A percentile compares a stretch with the other conserved stretches of the same genome.
Evolutionary conservation across 2,888 invertebrate species (phyloP).

Genomic region (Pachycephus smyrnensis): DNA sequence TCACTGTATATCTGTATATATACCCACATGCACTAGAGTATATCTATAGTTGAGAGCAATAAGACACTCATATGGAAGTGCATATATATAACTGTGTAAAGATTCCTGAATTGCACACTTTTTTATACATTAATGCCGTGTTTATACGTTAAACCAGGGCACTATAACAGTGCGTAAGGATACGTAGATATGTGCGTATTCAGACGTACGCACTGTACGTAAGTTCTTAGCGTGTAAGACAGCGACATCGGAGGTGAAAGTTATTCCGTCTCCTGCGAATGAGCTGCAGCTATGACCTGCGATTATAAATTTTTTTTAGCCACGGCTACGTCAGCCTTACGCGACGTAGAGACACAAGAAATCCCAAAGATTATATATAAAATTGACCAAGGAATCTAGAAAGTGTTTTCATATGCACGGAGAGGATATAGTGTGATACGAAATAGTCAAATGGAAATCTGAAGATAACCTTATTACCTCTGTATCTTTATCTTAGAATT

Average conservation of each 20-base stretch:
- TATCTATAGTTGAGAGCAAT: neutral
- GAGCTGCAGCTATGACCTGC: conserved; percentile 36
- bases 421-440: neutral
- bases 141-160: neutral
- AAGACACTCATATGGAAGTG: neutral
- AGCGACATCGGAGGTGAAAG: conserved; percentile 39
- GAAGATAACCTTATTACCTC: neutral
- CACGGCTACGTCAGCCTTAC: neutral
- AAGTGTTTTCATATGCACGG: neutral
- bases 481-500: neutral
- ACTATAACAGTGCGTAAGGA: neutral
- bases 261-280: conserved; percentile 35
- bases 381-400: neutral
- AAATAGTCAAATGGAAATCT: neutral
- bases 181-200: neutral
- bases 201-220: neutral
- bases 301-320: conserved; percentile 24
- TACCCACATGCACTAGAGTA: neutral
- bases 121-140: neutral
- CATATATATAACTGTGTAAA: neutral
- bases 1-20: neutral
- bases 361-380: neutral
- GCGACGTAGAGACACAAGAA: neutral
- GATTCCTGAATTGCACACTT: neutral
- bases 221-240: neutral